Evolutionary conservation across 2,888 invertebrate species (phyloP).

Genomic region (Teinopalpus imperialis): DNA sequence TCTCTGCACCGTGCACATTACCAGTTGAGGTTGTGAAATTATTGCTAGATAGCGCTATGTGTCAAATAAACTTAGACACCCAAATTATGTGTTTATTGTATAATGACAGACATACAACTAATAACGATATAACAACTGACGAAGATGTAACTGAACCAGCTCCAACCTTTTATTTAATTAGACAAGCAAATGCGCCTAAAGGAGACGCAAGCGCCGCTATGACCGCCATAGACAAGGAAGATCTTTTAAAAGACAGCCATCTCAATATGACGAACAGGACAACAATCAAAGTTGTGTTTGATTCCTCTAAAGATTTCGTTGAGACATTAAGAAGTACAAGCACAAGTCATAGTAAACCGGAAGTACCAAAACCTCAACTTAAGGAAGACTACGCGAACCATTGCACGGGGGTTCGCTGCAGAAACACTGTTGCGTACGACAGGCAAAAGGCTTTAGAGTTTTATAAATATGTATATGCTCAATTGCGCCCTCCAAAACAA

Average conservation of each 20-base stretch:
- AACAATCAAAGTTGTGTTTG: slow-evolving; percentile 68
- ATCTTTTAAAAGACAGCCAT: slow-evolving; percentile 56
- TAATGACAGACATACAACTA: slow-evolving; percentile 57
- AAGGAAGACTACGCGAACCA: slow-evolving; percentile 55
- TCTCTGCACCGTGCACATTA: slow-evolving; percentile 66
- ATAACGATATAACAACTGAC: slow-evolving; percentile 52
- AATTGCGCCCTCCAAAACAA: slow-evolving; percentile 58
- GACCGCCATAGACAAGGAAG: slow-evolving; percentile 66
- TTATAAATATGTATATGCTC: slow-evolving; percentile 76
- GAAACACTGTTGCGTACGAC: slow-evolving; percentile 61
- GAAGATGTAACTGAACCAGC: slow-evolving; percentile 68
- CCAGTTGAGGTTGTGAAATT: slow-evolving; percentile 67
- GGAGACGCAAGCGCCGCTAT: slow-evolving; percentile 61
- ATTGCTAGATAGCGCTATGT: slow-evolving; percentile 67
- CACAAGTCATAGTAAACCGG: slow-evolving; percentile 46
- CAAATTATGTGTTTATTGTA: slow-evolving; percentile 73
- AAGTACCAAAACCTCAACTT: slow-evolving; percentile 41
- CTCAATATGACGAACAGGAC: slow-evolving; percentile 70
- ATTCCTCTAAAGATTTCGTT: slow-evolving; percentile 69
- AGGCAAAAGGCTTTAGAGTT: slow-evolving; percentile 73
- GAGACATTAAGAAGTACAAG: slow-evolving; percentile 66
- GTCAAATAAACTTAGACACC: slow-evolving; percentile 61
- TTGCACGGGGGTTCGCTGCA: slow-evolving; percentile 60
- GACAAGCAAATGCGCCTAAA: slow-evolving; percentile 58
- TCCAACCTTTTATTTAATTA: slow-evolving; percentile 71